A percentile compares a stretch with the other conserved stretches of the same genome.
Conservation (phyloP, 2,888 invertebrate species). For the Epiblema foenella region DNA sequence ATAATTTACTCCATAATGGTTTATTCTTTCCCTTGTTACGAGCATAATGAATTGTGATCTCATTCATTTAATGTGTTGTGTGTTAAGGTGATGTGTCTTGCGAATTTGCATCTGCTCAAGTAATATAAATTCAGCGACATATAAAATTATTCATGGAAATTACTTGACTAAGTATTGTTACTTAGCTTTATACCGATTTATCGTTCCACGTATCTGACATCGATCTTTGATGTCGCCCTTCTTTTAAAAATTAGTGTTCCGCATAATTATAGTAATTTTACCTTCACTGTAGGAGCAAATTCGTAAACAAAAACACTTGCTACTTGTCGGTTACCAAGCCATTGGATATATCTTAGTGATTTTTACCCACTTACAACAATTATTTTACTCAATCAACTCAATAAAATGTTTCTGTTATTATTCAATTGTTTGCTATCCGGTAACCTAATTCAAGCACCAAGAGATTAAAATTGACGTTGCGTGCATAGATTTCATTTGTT, state of each 20-base stretch:
- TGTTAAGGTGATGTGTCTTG: background rate
- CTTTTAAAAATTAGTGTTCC: too few relatives aligned
- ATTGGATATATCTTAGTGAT: background rate
- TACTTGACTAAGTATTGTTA: background rate
- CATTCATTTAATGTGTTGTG: background rate
- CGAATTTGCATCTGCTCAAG: background rate
- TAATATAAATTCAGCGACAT: background rate
- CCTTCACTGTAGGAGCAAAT: background rate
- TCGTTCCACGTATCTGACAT: background rate
- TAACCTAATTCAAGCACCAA: background rate
- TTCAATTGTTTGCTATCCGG: conserved; percentile 7
- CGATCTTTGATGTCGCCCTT: background rate
- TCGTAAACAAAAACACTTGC: background rate
- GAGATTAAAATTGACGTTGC: background rate
- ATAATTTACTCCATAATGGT: conserved; percentile 67
- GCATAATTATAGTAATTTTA: too few relatives aligned
- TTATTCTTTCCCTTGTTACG: conserved; percentile 18
- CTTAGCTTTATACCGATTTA: background rate
- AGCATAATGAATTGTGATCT: conserved; percentile 1
- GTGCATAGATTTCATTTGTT: background rate
- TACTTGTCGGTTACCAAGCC: conserved; percentile 4
- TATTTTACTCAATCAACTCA: background rate
- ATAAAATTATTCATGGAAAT: background rate
- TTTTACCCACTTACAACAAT: background rate
- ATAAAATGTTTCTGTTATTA: background rate